phyloP scores from a whole-genome alignment of 2,797 vertebrate genomes.

The Acanthurus tractus region DNA sequence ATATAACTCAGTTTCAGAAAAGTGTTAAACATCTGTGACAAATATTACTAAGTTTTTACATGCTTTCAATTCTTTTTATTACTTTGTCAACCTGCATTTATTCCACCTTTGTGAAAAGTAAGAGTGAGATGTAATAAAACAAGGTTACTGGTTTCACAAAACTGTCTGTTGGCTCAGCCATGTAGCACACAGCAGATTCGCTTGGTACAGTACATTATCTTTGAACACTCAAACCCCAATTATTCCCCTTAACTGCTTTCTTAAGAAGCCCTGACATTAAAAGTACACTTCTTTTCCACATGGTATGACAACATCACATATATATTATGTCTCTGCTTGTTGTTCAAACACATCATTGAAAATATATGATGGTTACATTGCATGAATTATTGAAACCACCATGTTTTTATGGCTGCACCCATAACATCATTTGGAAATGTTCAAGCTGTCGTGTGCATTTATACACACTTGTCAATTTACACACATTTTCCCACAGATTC shows the following conservation, averaged over 20 bases:
- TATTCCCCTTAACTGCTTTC: not conserved
- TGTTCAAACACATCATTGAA: constrained; percentile 37
- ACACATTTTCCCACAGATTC: constrained; percentile 34
- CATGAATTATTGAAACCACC: constrained; percentile 18
- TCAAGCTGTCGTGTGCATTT: constrained; percentile 22
- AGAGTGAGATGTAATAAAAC: not conserved
- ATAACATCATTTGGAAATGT: constrained; percentile 23
- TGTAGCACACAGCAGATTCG: not conserved
- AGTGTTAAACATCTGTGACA: not conserved
- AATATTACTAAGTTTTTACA: not conserved
- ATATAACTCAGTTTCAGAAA: not conserved
- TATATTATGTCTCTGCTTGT: constrained; percentile 36
- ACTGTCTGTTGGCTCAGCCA: not conserved
- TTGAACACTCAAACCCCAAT: constrained; percentile 30
- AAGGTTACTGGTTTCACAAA: not conserved
- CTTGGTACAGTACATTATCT: not conserved
- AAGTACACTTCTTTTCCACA: constrained; percentile 33
- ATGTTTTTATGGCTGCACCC: constrained; percentile 28
- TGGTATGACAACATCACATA: constrained; percentile 14
- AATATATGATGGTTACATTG: constrained; percentile 40
- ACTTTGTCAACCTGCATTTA: not conserved
- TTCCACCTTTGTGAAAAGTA: not conserved
- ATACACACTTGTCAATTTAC: constrained; percentile 23
- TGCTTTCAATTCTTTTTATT: not conserved
- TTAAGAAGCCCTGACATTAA: constrained; percentile 6